These are phyloP conservation scores for Xylocampa areola DNA, from an alignment of 2,888 invertebrate genomes.

Conservation along the genomic window DNA sequence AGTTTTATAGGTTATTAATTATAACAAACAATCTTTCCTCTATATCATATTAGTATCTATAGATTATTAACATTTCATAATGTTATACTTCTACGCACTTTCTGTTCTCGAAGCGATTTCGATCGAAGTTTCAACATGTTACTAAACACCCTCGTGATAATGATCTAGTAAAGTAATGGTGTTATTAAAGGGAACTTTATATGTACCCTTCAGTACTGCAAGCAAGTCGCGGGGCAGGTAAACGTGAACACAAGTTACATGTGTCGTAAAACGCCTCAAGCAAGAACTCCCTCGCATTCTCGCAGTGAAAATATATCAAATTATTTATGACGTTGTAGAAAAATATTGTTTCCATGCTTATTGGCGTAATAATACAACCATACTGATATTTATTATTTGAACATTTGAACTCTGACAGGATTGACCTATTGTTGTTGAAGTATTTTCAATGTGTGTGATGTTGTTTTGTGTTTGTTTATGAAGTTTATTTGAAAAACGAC, in stretches of 20 bases:
- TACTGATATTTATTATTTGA: slow-evolving; percentile 28
- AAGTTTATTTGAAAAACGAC: slow-evolving; percentile 3
- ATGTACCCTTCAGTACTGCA: too few relatives aligned
- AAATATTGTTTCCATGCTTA: slow-evolving; percentile 1
- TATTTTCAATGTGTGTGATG: slow-evolving; percentile 13
- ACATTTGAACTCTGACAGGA: slow-evolving; percentile 29
- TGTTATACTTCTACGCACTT: too few relatives aligned
- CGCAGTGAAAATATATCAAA: slow-evolving; percentile 1
- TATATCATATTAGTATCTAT: too few relatives aligned
- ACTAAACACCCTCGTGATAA: neutral
- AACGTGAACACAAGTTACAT: slow-evolving; percentile 65
- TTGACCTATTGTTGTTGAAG: slow-evolving; percentile 21
- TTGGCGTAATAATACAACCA: neutral
- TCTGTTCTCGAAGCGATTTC: too few relatives aligned
- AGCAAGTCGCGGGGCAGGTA: slow-evolving; percentile 25
- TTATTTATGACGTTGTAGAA: neutral
- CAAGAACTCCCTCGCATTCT: neutral
- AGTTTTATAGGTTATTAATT: too few relatives aligned
- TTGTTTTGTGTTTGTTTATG: neutral
- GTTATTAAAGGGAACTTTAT: too few relatives aligned
- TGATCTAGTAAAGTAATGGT: too few relatives aligned
- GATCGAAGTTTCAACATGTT: too few relatives aligned
- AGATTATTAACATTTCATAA: too few relatives aligned
- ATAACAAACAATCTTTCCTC: too few relatives aligned
- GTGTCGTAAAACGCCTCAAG: slow-evolving; percentile 60